Evolutionary conservation across 2,797 vertebrate genomes (phyloP).

Genomic region (Cephalopachus bancanus): DNA sequence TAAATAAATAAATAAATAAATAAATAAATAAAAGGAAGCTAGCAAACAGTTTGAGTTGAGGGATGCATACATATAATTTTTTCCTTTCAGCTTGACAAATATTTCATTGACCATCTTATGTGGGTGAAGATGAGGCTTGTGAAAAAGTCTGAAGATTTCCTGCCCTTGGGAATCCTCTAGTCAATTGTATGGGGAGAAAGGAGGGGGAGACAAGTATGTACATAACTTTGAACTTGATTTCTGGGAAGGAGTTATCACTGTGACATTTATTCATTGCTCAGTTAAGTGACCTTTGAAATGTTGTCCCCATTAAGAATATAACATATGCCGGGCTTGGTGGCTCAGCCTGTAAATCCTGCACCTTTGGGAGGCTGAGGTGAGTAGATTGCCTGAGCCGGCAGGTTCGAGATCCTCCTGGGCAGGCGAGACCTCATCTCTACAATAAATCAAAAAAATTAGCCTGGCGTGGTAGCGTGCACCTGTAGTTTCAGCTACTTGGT

Average conservation of each 20-base stretch:
- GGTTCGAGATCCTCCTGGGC: too few relatives aligned
- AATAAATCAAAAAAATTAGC: too few relatives aligned
- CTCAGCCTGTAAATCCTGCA: too few relatives aligned
- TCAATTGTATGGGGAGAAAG: not conserved
- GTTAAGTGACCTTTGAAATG: slow-evolving; percentile 47
- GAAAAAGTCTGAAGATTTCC: not conserved
- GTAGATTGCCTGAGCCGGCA: too few relatives aligned
- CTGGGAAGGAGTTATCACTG: not conserved
- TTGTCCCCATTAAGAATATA: not conserved
- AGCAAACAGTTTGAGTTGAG: not conserved
- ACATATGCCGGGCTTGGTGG: too few relatives aligned
- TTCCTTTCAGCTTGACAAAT: not conserved
- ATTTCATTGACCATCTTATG: not conserved
- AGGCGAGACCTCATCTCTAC: too few relatives aligned
- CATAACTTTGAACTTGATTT: not conserved
- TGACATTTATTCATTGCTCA: not conserved
- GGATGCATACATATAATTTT: too few relatives aligned
- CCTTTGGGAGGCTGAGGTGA: too few relatives aligned
- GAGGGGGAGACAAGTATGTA: not conserved
- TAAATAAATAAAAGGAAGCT: too few relatives aligned
- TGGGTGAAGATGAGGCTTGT: not conserved
- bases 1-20: too few relatives aligned
- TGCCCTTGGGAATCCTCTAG: not conserved
- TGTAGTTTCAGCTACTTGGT: too few relatives aligned
- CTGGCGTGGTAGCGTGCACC: too few relatives aligned